A percentile compares a stretch with the other conserved stretches of the same genome.
Evolutionary conservation across 2,888 invertebrate species (phyloP).

Genomic region (Cancer borealis): DNA sequence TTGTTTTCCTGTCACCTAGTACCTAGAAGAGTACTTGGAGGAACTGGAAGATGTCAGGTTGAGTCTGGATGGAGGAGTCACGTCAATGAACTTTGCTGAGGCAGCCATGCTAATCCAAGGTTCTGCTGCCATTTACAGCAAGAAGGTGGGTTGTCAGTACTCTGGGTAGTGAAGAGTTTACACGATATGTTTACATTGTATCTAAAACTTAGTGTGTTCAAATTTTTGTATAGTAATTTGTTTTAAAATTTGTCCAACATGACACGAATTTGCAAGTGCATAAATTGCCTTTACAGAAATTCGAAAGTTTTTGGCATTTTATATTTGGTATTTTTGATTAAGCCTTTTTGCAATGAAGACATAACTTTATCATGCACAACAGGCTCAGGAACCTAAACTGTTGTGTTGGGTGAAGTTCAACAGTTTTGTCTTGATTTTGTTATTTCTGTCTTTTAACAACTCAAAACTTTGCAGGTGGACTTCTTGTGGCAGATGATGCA

Average conservation of each 20-base stretch:
- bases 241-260: too few species aligned
- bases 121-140: slow-evolving; percentile 86
- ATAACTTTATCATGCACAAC: too few species aligned
- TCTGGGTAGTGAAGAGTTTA: neutral
- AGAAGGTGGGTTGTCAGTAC: slow-evolving; percentile 81
- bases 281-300: too few species aligned
- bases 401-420: too few species aligned
- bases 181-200: neutral
- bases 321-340: too few species aligned
- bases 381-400: too few species aligned
- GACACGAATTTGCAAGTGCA: too few species aligned
- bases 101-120: slow-evolving; percentile 89
- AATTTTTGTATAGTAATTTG: too few species aligned
- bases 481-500: slow-evolving; percentile 81
- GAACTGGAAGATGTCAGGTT: slow-evolving; percentile 80
- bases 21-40: slow-evolving; percentile 84
- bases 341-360: too few species aligned
- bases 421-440: neutral
- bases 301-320: too few species aligned
- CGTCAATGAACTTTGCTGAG: slow-evolving; percentile 87
- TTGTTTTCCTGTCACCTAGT: slow-evolving; percentile 80
- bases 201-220: neutral
- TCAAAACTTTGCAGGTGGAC: slow-evolving; percentile 82
- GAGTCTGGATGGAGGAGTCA: slow-evolving; percentile 81
- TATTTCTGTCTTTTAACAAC: neutral